These are phyloP conservation scores for Ornithoptera alexandrae DNA, from an alignment of 2,888 invertebrate species.

Conservation along the genomic window DNA sequence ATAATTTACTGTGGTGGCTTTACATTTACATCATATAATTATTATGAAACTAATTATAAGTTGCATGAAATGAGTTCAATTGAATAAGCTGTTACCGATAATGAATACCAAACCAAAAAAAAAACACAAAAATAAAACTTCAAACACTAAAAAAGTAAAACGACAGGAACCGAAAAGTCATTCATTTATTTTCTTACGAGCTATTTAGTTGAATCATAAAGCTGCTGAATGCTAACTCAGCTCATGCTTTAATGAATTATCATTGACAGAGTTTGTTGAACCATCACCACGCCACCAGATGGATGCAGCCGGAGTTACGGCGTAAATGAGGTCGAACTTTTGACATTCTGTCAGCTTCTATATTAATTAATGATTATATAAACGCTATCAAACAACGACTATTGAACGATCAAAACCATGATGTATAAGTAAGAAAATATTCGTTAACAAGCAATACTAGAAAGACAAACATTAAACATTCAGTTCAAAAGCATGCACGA, in stretches of 20 bases:
- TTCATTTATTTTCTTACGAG: constrained; percentile 10
- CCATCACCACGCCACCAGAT: constrained; percentile 15
- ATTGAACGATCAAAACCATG: not conserved
- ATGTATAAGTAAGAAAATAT: not conserved
- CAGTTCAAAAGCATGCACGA: constrained; percentile 3
- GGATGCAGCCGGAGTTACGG: constrained; percentile 7
- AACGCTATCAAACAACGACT: not conserved
- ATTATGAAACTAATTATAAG: not conserved
- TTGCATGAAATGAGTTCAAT: no score
- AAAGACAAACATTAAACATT: not conserved
- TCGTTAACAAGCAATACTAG: not conserved
- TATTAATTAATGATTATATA: not conserved
- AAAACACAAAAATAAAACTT: not conserved
- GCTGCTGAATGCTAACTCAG: constrained; percentile 20
- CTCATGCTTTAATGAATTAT: constrained; percentile 9
- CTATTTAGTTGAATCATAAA: constrained; percentile 12
- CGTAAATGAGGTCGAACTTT: constrained; percentile 16
- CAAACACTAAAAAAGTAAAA: not conserved
- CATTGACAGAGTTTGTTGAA: constrained; percentile 26
- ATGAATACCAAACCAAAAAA: not conserved
- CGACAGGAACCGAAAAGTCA: not conserved
- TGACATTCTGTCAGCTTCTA: not conserved
- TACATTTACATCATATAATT: not conserved
- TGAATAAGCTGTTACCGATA: no score
- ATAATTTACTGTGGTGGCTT: not conserved